Conservation (phyloP, 2,797 vertebrate genomes). For the Parotocinclus haroldoi region DNA sequence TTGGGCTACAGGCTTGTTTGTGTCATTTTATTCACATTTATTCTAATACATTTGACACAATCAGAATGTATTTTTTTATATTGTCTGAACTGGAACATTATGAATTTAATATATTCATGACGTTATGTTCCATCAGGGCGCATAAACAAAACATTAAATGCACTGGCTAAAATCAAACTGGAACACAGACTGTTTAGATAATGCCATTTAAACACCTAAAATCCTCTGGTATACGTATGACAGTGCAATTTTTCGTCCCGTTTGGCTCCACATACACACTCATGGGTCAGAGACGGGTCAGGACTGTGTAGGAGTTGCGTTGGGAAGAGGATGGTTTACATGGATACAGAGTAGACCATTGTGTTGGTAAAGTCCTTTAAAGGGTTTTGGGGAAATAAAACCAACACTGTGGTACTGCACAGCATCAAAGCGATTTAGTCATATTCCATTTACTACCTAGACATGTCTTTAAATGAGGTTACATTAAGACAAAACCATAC, state of each 20-base stretch:
- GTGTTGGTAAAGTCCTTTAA: slow-evolving; percentile 21
- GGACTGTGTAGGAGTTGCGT: slow-evolving; percentile 43
- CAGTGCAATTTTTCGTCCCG: slow-evolving; percentile 11
- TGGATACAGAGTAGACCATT: slow-evolving; percentile 38
- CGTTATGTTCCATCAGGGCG: no score
- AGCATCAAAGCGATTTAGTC: not conserved
- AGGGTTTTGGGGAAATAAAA: not conserved
- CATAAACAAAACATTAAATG: not conserved
- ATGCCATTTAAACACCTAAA: not conserved
- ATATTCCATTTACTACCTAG: no score
- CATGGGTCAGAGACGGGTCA: slow-evolving; percentile 38
- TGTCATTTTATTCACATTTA: no score
- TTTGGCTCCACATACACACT: slow-evolving; percentile 23
- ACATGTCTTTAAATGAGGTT: no score
- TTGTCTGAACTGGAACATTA: no score
- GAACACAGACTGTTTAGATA: not conserved
- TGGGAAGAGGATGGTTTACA: slow-evolving; percentile 35
- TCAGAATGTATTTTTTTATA: no score
- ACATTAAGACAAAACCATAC: no score
- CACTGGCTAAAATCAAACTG: not conserved
- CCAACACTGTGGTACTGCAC: not conserved
- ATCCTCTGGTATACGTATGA: slow-evolving; percentile 5
- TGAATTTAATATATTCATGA: no score
- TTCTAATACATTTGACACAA: no score
- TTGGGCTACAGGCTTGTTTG: no score